Conservation (phyloP, 1,140 invertebrate species). For the Agrypnia vestita region DNA sequence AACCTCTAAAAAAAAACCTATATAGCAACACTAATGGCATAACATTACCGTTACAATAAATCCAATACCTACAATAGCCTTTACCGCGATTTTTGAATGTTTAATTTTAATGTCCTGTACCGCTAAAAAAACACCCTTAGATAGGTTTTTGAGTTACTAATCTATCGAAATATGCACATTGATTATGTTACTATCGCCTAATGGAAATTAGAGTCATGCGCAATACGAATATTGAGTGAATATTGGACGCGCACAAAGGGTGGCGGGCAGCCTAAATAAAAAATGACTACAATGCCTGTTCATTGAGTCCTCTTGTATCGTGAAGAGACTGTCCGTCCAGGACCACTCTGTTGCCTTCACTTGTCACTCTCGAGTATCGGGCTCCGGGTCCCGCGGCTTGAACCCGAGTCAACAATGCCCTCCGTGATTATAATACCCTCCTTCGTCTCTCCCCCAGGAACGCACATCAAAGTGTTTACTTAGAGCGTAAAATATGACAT, state of each 20-base stretch:
- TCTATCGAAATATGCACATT: no score
- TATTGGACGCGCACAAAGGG: slow-evolving; percentile 17
- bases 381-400: neutral
- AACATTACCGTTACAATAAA: no score
- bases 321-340: slow-evolving; percentile 46
- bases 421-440: slow-evolving; percentile 54
- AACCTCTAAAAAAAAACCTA: no score
- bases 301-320: slow-evolving; percentile 48
- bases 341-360: slow-evolving; percentile 48
- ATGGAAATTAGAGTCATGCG: no score
- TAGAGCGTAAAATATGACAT: slow-evolving; percentile 52
- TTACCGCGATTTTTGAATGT: no score
- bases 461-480: slow-evolving; percentile 52
- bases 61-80: no score
- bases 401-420: slow-evolving; percentile 42
- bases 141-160: no score
- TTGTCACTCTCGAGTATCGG: slow-evolving; percentile 43
- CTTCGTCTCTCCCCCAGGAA: slow-evolving; percentile 51
- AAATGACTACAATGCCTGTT: slow-evolving; percentile 47
- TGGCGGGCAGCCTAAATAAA: slow-evolving; percentile 11
- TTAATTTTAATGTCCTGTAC: no score
- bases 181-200: no score
- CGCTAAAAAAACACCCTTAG: no score
- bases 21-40: no score
- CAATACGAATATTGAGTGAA: neutral